phyloP scores from a whole-genome alignment of 2,113 vertebrate species.

The Vulpes ferrilata region DNA sequence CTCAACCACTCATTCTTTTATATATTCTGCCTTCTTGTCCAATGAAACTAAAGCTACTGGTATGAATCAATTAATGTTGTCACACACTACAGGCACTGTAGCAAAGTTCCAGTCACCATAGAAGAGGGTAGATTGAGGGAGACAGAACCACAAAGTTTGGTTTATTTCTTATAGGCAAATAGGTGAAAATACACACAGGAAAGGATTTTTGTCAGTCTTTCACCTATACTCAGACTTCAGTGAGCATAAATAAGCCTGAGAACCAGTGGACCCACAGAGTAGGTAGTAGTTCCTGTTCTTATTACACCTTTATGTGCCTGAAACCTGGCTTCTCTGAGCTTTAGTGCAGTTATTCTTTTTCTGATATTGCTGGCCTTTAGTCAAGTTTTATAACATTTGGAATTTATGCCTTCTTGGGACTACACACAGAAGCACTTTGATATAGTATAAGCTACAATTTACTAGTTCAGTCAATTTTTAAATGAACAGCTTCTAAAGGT shows the following conservation, averaged over 20 bases:
- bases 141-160: background rate
- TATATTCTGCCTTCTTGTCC: slow-evolving; percentile 14
- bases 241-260: background rate
- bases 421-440: background rate
- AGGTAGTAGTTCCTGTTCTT: background rate
- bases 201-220: slow-evolving; percentile 45
- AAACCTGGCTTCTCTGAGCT: background rate
- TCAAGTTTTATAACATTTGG: background rate
- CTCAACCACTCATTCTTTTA: background rate
- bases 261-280: background rate
- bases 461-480: background rate
- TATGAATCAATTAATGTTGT: background rate
- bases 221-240: background rate
- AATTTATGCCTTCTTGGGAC: slow-evolving; percentile 13
- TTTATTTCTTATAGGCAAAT: slow-evolving; percentile 54
- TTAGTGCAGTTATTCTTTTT: background rate
- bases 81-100: background rate
- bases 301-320: background rate
- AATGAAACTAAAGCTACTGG: background rate
- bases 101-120: background rate
- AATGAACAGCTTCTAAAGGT: background rate
- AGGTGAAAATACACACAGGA: background rate
- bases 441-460: background rate
- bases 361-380: background rate
- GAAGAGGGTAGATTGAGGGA: background rate